phyloP scores from a whole-genome alignment of 2,797 vertebrate genomes.

The Botia kubotai region DNA sequence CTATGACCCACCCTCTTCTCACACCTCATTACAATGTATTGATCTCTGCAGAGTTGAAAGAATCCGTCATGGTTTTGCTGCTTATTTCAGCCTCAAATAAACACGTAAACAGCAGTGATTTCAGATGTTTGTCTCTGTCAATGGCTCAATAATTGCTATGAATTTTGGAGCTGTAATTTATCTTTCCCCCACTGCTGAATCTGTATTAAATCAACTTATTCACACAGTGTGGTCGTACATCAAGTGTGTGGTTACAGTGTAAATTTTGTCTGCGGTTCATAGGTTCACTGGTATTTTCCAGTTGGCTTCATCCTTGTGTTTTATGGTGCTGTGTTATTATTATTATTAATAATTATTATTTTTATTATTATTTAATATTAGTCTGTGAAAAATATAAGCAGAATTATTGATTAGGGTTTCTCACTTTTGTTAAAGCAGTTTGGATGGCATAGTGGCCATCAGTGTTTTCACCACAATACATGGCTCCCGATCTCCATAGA shows the following conservation, averaged over 20 bases:
- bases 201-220: slow-evolving; percentile 74
- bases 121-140: slow-evolving; percentile 25
- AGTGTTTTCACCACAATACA: no score
- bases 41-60: slow-evolving; percentile 65
- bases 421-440: no score
- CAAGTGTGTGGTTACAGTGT: slow-evolving; percentile 74
- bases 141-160: slow-evolving; percentile 67
- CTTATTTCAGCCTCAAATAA: slow-evolving; percentile 68
- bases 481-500: no score
- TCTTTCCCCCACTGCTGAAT: slow-evolving; percentile 66
- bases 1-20: slow-evolving; percentile 74
- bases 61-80: slow-evolving; percentile 45
- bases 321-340: no score
- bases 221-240: slow-evolving; percentile 66
- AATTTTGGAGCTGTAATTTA: slow-evolving; percentile 75
- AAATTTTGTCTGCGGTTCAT: slow-evolving; percentile 66
- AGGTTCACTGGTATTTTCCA: slow-evolving; percentile 56
- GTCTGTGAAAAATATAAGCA: no score
- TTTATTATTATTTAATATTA: no score
- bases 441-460: no score
- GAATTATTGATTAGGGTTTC: no score
- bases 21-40: slow-evolving; percentile 77
- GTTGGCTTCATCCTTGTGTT: no score
- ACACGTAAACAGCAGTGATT: slow-evolving; percentile 44
- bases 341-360: no score